Conservation (phyloP, 2,113 vertebrate genomes). For the Pteruthius melanotis region DNA sequence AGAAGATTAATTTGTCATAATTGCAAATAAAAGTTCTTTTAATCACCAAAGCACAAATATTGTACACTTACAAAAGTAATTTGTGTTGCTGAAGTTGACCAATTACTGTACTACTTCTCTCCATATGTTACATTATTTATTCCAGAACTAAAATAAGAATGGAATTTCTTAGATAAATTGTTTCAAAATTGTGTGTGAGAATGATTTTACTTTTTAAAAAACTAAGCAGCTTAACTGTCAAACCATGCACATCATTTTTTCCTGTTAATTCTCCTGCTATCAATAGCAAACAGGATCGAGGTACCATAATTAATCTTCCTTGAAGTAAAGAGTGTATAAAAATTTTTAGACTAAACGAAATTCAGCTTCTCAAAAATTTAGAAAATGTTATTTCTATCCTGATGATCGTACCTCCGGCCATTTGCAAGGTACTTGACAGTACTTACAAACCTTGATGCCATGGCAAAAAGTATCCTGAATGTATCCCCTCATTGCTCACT, state of each 20-base stretch:
- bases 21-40: not conserved
- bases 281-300: not conserved
- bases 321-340: not conserved
- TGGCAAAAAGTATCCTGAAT: not conserved
- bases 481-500: not conserved
- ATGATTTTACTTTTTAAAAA: not conserved
- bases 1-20: conserved; percentile 19
- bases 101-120: not conserved
- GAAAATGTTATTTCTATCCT: not conserved
- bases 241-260: not conserved
- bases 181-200: not conserved
- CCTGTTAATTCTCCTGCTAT: not conserved
- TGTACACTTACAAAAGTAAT: not conserved
- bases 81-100: not conserved
- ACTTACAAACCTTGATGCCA: not conserved
- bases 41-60: not conserved
- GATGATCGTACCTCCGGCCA: not conserved
- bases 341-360: not conserved
- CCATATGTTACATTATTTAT: not conserved
- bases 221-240: not conserved
- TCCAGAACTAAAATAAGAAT: not conserved
- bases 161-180: not conserved
- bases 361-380: not conserved
- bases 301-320: not conserved
- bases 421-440: not conserved